phyloP scores from a whole-genome alignment of 2,888 invertebrate genomes.

The Drosophila borborema region DNA sequence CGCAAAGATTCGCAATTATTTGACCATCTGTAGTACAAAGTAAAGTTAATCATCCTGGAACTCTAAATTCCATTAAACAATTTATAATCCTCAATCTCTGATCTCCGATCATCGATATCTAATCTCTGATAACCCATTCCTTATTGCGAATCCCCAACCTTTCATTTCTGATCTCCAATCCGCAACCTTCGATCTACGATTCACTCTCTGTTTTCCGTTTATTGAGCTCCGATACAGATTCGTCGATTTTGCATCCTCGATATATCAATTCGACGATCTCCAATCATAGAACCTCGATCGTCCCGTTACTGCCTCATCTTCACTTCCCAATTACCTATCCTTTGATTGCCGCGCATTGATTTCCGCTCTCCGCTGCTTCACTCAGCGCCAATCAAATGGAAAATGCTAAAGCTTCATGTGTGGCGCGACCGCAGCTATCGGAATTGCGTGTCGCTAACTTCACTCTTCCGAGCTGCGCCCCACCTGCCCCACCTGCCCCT shows the following conservation, averaged over 20 bases:
- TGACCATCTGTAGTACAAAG: slow-evolving; percentile 2
- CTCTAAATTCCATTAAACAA: background rate
- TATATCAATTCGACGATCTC: background rate
- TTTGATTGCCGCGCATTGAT: background rate
- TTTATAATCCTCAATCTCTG: no score
- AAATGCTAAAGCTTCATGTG: slow-evolving; percentile 60
- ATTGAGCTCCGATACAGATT: background rate
- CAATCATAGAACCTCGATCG: background rate
- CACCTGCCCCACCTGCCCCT: background rate
- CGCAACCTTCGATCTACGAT: background rate
- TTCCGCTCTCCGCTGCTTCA: no score
- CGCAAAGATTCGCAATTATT: slow-evolving; percentile 32
- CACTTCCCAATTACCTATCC: background rate
- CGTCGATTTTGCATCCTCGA: background rate
- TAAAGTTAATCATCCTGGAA: background rate
- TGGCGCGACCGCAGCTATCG: slow-evolving; percentile 64
- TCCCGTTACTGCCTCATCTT: background rate
- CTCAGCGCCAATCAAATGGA: slow-evolving; percentile 62
- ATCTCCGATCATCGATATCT: no score
- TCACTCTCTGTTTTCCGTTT: background rate
- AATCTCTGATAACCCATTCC: background rate
- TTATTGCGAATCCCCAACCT: no score
- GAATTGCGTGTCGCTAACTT: slow-evolving; percentile 29
- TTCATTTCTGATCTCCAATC: no score
- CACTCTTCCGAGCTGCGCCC: background rate